Evolutionary conservation across 2,888 invertebrate genomes (phyloP), one percentile per base, ranked within the genome.

Genomic region (Xestia rhomboidea): DNA sequence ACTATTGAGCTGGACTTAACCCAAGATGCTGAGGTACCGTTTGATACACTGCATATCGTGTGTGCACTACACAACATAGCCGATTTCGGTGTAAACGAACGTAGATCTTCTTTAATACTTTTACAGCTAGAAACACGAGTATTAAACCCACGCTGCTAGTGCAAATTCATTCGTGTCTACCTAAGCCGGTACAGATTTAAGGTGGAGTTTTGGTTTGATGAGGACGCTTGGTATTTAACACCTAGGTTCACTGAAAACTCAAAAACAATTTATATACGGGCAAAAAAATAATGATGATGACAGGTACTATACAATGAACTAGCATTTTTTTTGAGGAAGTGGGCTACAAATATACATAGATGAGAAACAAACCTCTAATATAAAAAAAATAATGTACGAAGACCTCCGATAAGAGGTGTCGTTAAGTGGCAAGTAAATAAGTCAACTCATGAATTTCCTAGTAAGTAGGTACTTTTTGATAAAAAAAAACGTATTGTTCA

Each of bases 371-470:
- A 18, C 13, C 7, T 18, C 18, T 8, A 54, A 41, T 27, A 38
- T 7, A 27, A 18, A 54, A 38, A 44, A 27, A 27, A 34, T 1
- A 3, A 30, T 15, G 4, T 30, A 34, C 21, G 8, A n/a, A 49
- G 18, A 38, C 13, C 68, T 46, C 2, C 21, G 3, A 13, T 46
- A 54, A 62, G 73, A 41, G 27, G 62, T 54, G 38, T 27, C 10
- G 11, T 13, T 44, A 49, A 84, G 80, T 54, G 66, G 21, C 67
- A 66, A 66, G 27, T 73, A 69, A 81, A 84, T 63, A 78, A 70
- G 68, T 41, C 57, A 76, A 54, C 24, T 34, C 49, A 38, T 27
- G 15, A 51, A 27, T 15, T 44, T 68, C 27, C 13, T 51, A n/a
- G 34, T 64, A n/a, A 41, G 41, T n/a, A 64, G 64, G 63, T 57